phyloP scores from a whole-genome alignment of 2,113 vertebrate species.

The Suricata suricatta region DNA sequence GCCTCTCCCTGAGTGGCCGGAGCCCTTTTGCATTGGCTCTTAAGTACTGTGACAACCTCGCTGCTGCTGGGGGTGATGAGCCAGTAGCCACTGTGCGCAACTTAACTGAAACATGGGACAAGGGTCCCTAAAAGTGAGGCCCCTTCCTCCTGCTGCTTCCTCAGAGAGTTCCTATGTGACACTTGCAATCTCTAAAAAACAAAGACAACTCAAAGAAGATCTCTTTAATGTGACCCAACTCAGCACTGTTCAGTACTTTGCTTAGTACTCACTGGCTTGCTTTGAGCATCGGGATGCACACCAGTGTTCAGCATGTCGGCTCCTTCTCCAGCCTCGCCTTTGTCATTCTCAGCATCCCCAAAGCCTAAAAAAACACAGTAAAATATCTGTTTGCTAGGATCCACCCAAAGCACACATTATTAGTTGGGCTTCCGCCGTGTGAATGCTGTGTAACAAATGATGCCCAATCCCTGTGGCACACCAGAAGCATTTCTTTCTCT shows the following conservation, averaged over 20 bases:
- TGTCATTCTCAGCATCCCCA: neutral
- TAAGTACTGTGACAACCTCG: neutral
- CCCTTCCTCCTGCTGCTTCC: neutral
- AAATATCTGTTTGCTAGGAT: neutral
- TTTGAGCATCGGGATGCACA: neutral
- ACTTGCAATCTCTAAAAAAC: neutral
- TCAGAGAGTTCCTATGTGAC: neutral
- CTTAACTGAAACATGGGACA: neutral
- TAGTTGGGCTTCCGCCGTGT: neutral
- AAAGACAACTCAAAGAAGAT: neutral
- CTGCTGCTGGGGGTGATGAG: neutral
- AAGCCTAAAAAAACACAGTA: neutral
- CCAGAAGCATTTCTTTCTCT: neutral
- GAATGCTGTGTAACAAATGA: neutral
- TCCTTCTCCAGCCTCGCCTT: neutral
- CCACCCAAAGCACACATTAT: neutral
- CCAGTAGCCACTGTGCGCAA: neutral
- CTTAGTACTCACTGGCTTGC: neutral
- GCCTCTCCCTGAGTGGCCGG: neutral
- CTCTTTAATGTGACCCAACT: neutral
- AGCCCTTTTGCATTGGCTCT: neutral
- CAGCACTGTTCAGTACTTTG: neutral
- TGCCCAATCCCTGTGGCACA: neutral
- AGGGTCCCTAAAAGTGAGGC: neutral
- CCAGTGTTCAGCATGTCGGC: neutral